phyloP scores from a whole-genome alignment of 2,797 vertebrate species.

The Amblyraja radiata region DNA sequence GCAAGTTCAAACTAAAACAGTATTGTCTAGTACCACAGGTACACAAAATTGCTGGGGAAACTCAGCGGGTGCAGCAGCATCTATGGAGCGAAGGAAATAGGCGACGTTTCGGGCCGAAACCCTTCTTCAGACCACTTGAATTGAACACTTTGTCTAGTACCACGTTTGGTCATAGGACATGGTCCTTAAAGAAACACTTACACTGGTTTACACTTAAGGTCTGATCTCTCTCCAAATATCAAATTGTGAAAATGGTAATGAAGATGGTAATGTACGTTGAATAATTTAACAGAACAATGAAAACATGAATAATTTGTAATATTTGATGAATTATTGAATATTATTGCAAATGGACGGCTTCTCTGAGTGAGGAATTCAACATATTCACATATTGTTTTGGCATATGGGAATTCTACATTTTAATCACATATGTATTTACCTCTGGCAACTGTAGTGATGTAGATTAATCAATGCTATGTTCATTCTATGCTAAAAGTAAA shows the following conservation, averaged over 20 bases:
- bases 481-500: background rate
- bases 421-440: background rate
- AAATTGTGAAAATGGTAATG: background rate
- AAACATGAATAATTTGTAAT: background rate
- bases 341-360: background rate
- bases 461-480: background rate
- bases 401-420: background rate
- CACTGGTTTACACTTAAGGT: background rate
- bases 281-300: background rate
- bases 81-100: too few species aligned
- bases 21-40: too few species aligned
- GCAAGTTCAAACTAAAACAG: too few species aligned
- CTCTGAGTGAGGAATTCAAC: background rate
- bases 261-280: background rate
- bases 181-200: too few species aligned
- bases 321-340: background rate
- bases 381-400: background rate
- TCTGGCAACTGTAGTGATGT: background rate
- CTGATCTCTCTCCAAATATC: background rate
- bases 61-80: too few species aligned
- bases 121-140: too few species aligned
- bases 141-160: too few species aligned
- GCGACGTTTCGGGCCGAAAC: too few species aligned
- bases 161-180: too few species aligned
- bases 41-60: too few species aligned